These are phyloP conservation scores for Chaetogeoica ovagalla DNA, from an alignment of 2,888 invertebrate genomes.

Conservation along the genomic window DNA sequence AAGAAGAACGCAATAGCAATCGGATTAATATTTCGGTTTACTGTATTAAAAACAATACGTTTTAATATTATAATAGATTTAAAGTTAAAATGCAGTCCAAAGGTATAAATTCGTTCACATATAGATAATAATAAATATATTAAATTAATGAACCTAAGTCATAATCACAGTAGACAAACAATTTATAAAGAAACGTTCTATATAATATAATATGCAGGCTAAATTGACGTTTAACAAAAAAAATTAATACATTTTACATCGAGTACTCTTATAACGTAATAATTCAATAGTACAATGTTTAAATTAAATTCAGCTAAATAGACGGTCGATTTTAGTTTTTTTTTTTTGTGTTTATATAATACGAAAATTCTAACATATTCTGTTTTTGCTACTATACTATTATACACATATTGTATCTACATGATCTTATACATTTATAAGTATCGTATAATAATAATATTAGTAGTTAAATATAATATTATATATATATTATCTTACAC, in stretches of 20 bases:
- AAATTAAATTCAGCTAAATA: conserved; percentile 12
- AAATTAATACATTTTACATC: conserved; percentile 9
- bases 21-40: conserved; percentile 33
- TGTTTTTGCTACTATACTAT: background rate
- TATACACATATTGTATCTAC: background rate
- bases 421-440: conserved; percentile 17
- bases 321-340: background rate
- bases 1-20: background rate
- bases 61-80: conserved; percentile 49
- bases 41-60: conserved; percentile 43
- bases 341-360: background rate
- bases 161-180: conserved; percentile 49
- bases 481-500: conserved; percentile 29
- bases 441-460: conserved; percentile 30
- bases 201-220: background rate
- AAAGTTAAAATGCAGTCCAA: conserved; percentile 44
- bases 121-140: conserved; percentile 30
- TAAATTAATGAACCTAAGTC: conserved; percentile 37
- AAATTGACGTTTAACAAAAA: conserved; percentile 6
- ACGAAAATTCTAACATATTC: background rate
- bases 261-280: conserved; percentile 36
- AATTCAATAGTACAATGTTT: conserved; percentile 29
- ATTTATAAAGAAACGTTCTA: conserved; percentile 36
- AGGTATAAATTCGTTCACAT: conserved; percentile 53
- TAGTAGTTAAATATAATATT: conserved; percentile 18